Percentiles rank a stretch among this genome's conserved stretches.
Conservation (phyloP, 2,888 invertebrate genomes). For the Gandaritis pyraliata region DNA sequence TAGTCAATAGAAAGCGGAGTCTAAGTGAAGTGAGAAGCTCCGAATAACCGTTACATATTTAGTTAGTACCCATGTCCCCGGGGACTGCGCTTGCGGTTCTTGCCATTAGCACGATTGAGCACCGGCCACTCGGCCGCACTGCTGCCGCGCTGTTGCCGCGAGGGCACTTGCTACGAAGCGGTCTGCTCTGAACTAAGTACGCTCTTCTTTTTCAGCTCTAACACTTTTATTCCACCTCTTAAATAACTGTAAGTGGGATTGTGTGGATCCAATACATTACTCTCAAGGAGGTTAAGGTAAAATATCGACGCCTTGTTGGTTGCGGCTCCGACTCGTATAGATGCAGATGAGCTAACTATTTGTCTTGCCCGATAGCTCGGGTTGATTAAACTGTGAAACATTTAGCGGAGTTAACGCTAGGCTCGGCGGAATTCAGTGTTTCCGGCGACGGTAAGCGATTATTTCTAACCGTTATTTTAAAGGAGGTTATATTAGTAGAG, state of each 20-base stretch:
- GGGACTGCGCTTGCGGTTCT: constrained; percentile 77
- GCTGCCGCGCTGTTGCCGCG: neutral
- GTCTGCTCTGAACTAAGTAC: constrained; percentile 38
- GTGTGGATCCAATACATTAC: constrained; percentile 45
- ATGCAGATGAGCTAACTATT: constrained; percentile 84
- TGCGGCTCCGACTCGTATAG: constrained; percentile 78
- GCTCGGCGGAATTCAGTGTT: constrained; percentile 43
- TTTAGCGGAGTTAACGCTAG: constrained; percentile 72
- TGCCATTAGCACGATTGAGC: constrained; percentile 79
- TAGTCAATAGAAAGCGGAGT: constrained; percentile 62
- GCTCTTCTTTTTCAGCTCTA: constrained; percentile 40
- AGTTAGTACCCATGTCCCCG: constrained; percentile 72
- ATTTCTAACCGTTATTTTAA: constrained; percentile 33
- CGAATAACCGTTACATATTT: constrained; percentile 78
- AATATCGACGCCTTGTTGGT: constrained; percentile 74
- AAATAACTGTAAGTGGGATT: constrained; percentile 38
- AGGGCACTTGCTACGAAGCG: constrained; percentile 37
- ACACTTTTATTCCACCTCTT: constrained; percentile 28
- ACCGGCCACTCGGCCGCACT: constrained; percentile 48
- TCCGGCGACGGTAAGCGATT: constrained; percentile 38
- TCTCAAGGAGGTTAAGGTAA: constrained; percentile 62
- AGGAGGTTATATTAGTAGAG: constrained; percentile 28
- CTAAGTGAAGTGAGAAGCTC: constrained; percentile 66
- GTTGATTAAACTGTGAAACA: constrained; percentile 83
- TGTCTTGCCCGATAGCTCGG: constrained; percentile 81